Percentiles rank a stretch among this genome's conserved stretches.
phyloP scores from a whole-genome alignment of 2,113 vertebrate genomes.

The Phaetusa simplex region DNA sequence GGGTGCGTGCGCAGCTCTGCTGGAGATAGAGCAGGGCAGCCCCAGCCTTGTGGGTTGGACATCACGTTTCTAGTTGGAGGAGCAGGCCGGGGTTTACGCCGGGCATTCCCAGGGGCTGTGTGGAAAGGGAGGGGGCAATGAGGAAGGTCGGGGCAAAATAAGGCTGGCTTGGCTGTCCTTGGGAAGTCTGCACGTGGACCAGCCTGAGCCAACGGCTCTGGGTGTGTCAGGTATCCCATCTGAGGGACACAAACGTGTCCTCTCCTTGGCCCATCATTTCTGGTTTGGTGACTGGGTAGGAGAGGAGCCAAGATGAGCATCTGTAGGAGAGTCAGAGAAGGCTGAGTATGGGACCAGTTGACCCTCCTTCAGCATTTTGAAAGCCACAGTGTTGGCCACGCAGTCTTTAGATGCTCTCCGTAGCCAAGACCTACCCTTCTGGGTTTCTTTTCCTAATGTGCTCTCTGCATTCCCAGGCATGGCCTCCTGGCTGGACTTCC shows the following conservation, averaged over 20 bases:
- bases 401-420: neutral
- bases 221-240: neutral
- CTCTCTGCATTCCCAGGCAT: neutral
- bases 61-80: neutral
- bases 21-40: neutral
- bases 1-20: neutral
- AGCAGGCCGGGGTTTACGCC: neutral
- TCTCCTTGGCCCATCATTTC: neutral
- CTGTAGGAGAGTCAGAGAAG: neutral
- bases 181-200: neutral
- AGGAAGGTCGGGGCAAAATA: neutral
- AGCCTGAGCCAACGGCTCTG: neutral
- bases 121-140: neutral
- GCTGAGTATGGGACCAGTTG: neutral
- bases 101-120: neutral
- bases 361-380: neutral
- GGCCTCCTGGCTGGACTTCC: neutral
- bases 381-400: neutral
- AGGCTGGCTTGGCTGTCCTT: neutral
- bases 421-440: neutral
- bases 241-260: neutral
- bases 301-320: neutral
- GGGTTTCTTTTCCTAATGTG: neutral
- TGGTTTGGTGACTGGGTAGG: neutral
- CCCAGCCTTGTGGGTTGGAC: neutral